Percentiles rank a stretch among this genome's conserved stretches.
Conservation (phyloP, 2,888 invertebrate genomes). For the Meloe dianella region DNA sequence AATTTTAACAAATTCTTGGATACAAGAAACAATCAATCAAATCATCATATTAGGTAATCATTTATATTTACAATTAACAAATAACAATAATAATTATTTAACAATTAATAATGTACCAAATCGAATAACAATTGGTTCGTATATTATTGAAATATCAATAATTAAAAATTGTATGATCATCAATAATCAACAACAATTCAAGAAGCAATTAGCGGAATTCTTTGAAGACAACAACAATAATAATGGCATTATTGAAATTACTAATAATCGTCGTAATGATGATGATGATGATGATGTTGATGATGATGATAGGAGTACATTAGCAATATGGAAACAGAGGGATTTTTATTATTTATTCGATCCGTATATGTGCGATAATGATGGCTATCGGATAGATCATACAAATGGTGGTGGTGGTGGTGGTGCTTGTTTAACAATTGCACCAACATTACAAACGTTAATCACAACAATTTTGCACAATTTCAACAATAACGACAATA, state of each 20-base stretch:
- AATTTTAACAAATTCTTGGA: conserved; percentile 68
- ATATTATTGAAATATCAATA: conserved; percentile 65
- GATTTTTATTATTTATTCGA: not conserved
- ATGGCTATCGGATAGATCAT: not conserved
- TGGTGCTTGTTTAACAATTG: not conserved
- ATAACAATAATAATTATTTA: conserved; percentile 61
- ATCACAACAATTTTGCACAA: not conserved
- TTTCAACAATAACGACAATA: too few species aligned
- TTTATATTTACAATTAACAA: conserved; percentile 63
- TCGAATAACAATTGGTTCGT: conserved; percentile 65
- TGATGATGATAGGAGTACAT: not conserved
- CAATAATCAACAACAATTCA: not conserved
- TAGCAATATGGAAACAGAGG: not conserved
- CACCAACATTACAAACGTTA: not conserved
- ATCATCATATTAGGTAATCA: conserved; percentile 66
- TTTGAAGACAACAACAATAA: not conserved
- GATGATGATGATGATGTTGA: not conserved
- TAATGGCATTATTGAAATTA: not conserved
- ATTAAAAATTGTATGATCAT: conserved; percentile 61
- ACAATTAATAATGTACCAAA: conserved; percentile 65
- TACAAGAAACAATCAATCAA: conserved; percentile 65
- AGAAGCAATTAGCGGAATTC: not conserved
- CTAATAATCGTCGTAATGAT: too few species aligned
- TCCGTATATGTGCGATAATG: not conserved
- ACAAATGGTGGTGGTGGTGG: not conserved